phyloP scores from a whole-genome alignment of 64 coral and sea anemone species.

The Porites australiensis region DNA sequence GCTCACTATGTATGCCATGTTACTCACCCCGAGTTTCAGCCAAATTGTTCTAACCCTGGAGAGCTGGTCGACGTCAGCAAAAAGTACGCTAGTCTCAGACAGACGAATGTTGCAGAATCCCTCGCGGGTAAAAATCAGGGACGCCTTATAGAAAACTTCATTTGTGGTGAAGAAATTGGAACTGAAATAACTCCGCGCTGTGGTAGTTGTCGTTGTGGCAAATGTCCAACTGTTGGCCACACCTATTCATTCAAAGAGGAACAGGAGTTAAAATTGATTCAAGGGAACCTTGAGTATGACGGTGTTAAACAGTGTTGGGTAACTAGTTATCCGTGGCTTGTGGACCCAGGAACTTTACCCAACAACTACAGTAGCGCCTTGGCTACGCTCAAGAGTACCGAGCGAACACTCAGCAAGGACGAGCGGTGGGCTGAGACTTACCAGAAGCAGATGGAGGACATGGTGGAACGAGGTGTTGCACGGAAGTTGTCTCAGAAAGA shows the following conservation, averaged over 20 bases:
- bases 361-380: constrained; percentile 39
- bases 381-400: constrained; percentile 62
- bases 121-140: constrained; percentile 5
- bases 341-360: constrained; percentile 53
- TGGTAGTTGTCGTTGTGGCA: constrained; percentile 54
- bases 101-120: constrained; percentile 30
- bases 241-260: constrained; percentile 72
- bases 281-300: constrained; percentile 65
- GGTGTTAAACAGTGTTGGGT: constrained; percentile 49
- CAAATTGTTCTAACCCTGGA: not conserved
- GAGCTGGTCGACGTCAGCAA: not conserved
- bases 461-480: constrained; percentile 52
- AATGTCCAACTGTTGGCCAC: constrained; percentile 57
- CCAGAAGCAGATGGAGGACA: constrained; percentile 68
- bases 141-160: constrained; percentile 13
- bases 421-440: constrained; percentile 57
- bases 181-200: constrained; percentile 68
- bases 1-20: constrained; percentile 5
- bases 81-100: not conserved
- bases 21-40: constrained; percentile 32
- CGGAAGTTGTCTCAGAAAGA: constrained; percentile 59
- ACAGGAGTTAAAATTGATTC: constrained; percentile 69
- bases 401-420: constrained; percentile 49
- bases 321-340: constrained; percentile 73
- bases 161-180: constrained; percentile 55